Evolutionary conservation across 2,113 vertebrate species (phyloP).

Genomic region (Zapornia atra): DNA sequence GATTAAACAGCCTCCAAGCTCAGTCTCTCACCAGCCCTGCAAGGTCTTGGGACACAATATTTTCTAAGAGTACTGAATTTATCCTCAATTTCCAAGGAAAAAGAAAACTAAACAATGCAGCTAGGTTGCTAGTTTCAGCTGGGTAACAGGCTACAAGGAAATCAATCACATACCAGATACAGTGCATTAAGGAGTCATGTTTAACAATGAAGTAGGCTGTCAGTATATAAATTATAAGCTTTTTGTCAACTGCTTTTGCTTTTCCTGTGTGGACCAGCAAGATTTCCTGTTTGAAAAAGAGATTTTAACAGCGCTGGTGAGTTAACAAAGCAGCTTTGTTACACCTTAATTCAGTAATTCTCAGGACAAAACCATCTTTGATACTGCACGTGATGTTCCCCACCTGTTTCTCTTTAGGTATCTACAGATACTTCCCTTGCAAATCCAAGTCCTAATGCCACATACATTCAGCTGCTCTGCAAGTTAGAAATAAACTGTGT

Average conservation of each 20-base stretch:
- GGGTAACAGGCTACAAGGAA: neutral
- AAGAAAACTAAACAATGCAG: neutral
- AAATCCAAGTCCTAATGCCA: neutral
- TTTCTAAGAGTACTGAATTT: neutral
- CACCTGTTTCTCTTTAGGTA: neutral
- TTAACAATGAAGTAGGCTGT: constrained; percentile 22
- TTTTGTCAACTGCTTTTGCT: constrained; percentile 21
- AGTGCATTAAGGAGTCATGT: neutral
- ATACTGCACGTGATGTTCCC: neutral
- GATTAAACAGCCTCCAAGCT: neutral
- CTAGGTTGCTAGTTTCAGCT: neutral
- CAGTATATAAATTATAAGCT: constrained; percentile 13
- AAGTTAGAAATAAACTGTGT: neutral
- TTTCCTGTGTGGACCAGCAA: neutral
- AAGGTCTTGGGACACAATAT: neutral
- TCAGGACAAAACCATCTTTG: constrained; percentile 22
- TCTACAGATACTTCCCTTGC: neutral
- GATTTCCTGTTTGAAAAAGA: neutral
- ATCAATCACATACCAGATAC: neutral
- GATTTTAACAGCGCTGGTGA: neutral
- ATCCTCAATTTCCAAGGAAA: neutral
- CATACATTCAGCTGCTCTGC: rapidly evolving
- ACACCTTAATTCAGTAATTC: neutral
- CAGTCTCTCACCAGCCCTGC: neutral
- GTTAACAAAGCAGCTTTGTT: constrained; percentile 16